Base-by-base conservation (phyloP, 2,113 vertebrate genomes). In the Telmatochromis bifrenatus region DNA sequence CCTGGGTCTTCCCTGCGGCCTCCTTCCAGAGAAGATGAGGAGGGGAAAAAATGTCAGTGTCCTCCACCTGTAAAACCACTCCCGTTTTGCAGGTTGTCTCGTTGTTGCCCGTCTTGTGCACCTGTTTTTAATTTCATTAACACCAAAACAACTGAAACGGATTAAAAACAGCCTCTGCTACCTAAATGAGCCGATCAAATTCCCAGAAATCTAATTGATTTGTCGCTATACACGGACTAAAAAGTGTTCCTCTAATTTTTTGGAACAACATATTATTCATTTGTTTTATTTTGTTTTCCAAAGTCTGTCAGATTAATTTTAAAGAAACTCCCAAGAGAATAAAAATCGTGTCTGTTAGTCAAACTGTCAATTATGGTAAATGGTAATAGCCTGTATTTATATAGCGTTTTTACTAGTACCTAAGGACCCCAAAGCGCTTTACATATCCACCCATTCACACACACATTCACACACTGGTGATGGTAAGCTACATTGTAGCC, bases 61-160 rank as follows among this genome's bases (percentile, higher is more conserved):
- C 28, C 28, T 33, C 28, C 58, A 0, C 5, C 58, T 62, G 17
- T 19, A 62, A 62, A 62, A 33, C 58, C 17, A 62, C 58, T 62
- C 58, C 58, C 1, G 1, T 35, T 62, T 62, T 62, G 17, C 58
- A 62, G 17, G 31, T 62, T 35, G 58, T 62, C 58, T 1, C 4
- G 9, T 62, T 62, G 31, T 62, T 35, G 31, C 17, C 17, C 0
- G 0, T 35, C 58, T 62, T n/a, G 60, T 65, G 6, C 31, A 35
- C 60, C 58, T 12, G 31, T 65, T 62, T 6, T 65, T n/a, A 35
- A 35, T 35, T 35, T 56, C 55, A 56, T 56, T 35, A 65, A 35
- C 2, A 65, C 31, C 31, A 65, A 65, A 65, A 0, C 10, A 12
- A 0, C 60, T 65, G 60, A 65, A 65, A 35, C 10, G 1, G 17